phyloP scores from a whole-genome alignment of 2,113 vertebrate genomes.

The Echinops telfairi region DNA sequence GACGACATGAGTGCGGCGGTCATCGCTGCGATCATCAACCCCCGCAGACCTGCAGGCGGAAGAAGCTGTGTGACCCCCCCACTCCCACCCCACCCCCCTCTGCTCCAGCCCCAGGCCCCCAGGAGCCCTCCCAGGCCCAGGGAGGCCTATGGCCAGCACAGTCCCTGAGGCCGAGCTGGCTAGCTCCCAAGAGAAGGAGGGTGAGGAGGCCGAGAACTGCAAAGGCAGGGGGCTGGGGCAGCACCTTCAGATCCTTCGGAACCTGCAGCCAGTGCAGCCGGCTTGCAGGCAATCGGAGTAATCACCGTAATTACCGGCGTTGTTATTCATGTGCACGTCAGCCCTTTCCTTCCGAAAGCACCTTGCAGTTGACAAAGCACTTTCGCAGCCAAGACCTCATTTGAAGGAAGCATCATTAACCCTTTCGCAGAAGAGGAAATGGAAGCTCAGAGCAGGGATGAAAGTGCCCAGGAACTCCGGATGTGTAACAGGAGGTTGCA shows the following conservation, averaged over 20 bases:
- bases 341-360: not conserved
- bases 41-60: constrained; percentile 90
- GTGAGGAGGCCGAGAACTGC: not conserved
- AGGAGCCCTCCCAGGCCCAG: not conserved
- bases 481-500: not conserved
- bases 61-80: not conserved
- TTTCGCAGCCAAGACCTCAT: not conserved
- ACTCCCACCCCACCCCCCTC: too few relatives aligned
- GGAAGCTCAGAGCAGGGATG: not conserved
- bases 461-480: not conserved
- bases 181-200: not conserved
- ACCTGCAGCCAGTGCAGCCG: accelerated
- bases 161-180: not conserved
- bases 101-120: too few relatives aligned
- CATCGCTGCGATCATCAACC: constrained; percentile 94
- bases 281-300: not conserved
- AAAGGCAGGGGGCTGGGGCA: not conserved
- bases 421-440: not conserved
- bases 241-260: not conserved
- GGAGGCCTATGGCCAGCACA: not conserved
- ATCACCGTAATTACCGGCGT: not conserved
- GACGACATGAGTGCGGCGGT: constrained; percentile 96
- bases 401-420: not conserved
- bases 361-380: not conserved
- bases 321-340: not conserved